Evolutionary conservation across 2,113 vertebrate species (phyloP).

Genomic region (Picathartes gymnocephalus): DNA sequence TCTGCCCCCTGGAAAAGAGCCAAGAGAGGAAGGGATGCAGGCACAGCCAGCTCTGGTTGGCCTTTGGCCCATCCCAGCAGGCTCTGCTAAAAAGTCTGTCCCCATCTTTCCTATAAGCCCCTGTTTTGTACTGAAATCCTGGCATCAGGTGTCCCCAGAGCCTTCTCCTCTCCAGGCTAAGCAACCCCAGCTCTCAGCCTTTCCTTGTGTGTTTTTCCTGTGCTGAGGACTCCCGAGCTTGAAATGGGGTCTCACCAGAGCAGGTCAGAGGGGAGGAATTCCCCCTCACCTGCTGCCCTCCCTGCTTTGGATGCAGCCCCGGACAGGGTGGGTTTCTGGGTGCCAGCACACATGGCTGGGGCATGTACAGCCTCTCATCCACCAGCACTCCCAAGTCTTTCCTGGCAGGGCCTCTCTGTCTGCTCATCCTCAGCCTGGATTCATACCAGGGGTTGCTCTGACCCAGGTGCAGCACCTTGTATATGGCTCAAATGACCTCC

Average conservation of each 20-base stretch:
- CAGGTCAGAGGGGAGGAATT: neutral
- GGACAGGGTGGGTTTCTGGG: neutral
- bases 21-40: neutral
- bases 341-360: neutral
- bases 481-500: neutral
- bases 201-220: neutral
- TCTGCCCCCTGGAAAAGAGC: slow-evolving; percentile 80
- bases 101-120: neutral
- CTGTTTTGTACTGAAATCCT: neutral
- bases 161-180: neutral
- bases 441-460: neutral
- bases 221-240: neutral
- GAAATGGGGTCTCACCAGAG: neutral
- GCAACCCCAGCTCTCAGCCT: neutral
- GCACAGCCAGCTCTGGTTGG: neutral
- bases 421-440: neutral
- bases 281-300: neutral
- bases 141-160: neutral
- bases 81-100: neutral
- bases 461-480: neutral
- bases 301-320: neutral
- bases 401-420: neutral
- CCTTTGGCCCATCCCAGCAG: neutral
- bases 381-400: neutral
- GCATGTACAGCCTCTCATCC: neutral